Conservation (phyloP, 1,140 invertebrate species). For the Anagrus nilaparvatae region DNA sequence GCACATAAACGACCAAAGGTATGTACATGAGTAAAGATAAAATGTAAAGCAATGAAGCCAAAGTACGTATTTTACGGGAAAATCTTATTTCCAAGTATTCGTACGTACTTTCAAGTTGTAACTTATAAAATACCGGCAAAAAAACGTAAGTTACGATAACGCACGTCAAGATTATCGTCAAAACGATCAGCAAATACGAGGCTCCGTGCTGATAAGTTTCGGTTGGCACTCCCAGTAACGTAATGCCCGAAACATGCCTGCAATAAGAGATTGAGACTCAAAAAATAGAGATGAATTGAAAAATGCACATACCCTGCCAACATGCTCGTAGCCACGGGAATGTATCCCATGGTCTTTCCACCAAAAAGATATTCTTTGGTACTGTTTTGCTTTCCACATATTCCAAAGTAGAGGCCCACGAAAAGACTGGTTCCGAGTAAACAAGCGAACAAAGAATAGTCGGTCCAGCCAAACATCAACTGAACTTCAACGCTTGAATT, state of each 20-base stretch:
- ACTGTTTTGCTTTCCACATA: slow-evolving; percentile 65
- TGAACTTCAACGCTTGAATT: too few relatives aligned
- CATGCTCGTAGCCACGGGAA: slow-evolving; percentile 69
- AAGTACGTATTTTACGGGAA: slow-evolving; percentile 45
- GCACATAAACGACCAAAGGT: slow-evolving; percentile 53
- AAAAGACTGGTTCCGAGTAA: slow-evolving; percentile 59
- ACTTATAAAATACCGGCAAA: slow-evolving; percentile 65
- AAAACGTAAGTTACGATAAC: slow-evolving; percentile 52
- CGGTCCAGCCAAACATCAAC: slow-evolving; percentile 39
- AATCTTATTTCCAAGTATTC: slow-evolving; percentile 67
- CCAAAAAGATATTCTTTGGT: slow-evolving; percentile 72
- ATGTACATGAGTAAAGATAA: slow-evolving; percentile 45
- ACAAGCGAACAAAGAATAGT: slow-evolving; percentile 56
- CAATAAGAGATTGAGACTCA: slow-evolving; percentile 20
- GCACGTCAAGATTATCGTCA: slow-evolving; percentile 51
- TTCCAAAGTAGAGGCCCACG: slow-evolving; percentile 74
- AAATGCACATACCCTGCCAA: slow-evolving; percentile 63
- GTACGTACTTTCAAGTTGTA: slow-evolving; percentile 67
- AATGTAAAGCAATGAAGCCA: slow-evolving; percentile 56
- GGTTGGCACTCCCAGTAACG: slow-evolving; percentile 64
- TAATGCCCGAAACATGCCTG: slow-evolving; percentile 73
- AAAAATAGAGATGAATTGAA: too few relatives aligned
- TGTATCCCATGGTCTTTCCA: slow-evolving; percentile 67
- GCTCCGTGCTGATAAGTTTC: slow-evolving; percentile 68
- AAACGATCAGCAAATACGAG: slow-evolving; percentile 51